phyloP scores from a whole-genome alignment of 92 coral and sea anemone species.

The Epizoanthus stellaris region DNA sequence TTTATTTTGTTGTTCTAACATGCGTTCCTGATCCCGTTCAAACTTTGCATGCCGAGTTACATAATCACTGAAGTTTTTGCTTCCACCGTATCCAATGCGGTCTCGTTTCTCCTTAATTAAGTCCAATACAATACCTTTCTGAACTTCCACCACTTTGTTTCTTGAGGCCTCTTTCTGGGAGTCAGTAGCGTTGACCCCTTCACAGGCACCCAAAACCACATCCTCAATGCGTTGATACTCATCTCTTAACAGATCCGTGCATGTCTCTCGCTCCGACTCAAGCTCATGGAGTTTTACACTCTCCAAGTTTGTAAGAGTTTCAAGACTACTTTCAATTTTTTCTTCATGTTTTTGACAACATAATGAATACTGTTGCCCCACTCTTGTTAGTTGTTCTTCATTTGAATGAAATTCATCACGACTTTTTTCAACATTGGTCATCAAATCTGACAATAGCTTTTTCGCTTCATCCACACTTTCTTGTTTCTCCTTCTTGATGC shows the following conservation, averaged over 20 bases:
- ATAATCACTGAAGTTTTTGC: conserved; percentile 68
- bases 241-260: conserved; percentile 57
- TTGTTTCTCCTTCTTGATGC: conserved; percentile 71
- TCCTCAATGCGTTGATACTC: conserved; percentile 77
- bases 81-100: conserved; percentile 71
- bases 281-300: conserved; percentile 62
- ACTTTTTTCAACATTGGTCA: conserved; percentile 65
- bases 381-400: conserved; percentile 70
- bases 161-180: conserved; percentile 36
- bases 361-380: conserved; percentile 59
- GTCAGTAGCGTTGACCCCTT: conserved; percentile 40
- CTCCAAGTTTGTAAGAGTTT: conserved; percentile 67
- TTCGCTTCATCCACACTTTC: conserved; percentile 65
- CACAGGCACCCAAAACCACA: conserved; percentile 53
- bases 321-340: conserved; percentile 74
- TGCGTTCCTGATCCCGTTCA: conserved; percentile 85
- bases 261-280: conserved; percentile 72
- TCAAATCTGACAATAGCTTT: conserved; percentile 58
- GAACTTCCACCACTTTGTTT: conserved; percentile 54
- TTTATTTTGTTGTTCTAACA: conserved; percentile 76
- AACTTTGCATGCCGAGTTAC: conserved; percentile 74
- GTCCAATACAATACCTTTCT: conserved; percentile 65
- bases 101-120: conserved; percentile 71
- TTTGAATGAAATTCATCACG: conserved; percentile 72
- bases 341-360: conserved; percentile 79